Percentiles rank a stretch among this genome's conserved stretches.
Evolutionary conservation across 2,888 invertebrate species (phyloP).

Genomic region (Oligia strigilis): DNA sequence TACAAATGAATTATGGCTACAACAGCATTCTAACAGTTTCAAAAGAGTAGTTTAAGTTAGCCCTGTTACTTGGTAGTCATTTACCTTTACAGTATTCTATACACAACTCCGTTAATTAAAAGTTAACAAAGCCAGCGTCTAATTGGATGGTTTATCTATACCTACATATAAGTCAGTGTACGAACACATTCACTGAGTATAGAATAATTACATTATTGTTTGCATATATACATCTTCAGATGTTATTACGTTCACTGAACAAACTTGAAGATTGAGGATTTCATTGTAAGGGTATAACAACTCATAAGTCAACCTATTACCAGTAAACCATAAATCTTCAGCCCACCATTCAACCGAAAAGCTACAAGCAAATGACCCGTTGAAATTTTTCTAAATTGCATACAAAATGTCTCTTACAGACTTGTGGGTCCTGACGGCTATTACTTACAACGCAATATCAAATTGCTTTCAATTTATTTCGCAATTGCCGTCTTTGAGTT

Average conservation of each 20-base stretch:
- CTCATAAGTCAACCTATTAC: constrained; percentile 47
- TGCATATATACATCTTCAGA: constrained; percentile 48
- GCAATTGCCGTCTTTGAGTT: constrained; percentile 91
- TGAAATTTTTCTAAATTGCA: constrained; percentile 84
- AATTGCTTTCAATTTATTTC: constrained; percentile 91
- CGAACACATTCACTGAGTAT: constrained; percentile 49
- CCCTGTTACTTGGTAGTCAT: constrained; percentile 60
- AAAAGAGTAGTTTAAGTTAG: constrained; percentile 48
- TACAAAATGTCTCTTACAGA: constrained; percentile 87
- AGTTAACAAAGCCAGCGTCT: constrained; percentile 80
- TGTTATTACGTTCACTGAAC: constrained; percentile 29
- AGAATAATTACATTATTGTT: constrained; percentile 64
- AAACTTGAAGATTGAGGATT: constrained; percentile 30
- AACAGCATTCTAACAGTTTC: constrained; percentile 45
- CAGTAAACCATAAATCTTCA: constrained; percentile 70
- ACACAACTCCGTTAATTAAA: constrained; percentile 81
- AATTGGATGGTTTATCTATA: constrained; percentile 79
- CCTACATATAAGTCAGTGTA: constrained; percentile 55
- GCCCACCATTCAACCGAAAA: constrained; percentile 70
- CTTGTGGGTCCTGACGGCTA: constrained; percentile 88
- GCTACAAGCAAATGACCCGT: constrained; percentile 82
- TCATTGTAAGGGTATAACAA: constrained; percentile 10
- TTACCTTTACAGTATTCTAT: constrained; percentile 68
- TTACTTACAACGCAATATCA: constrained; percentile 91
- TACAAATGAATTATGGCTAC: constrained; percentile 44